Evolutionary conservation across 2,888 invertebrate genomes (phyloP).

Genomic region (Tipula confusa): DNA sequence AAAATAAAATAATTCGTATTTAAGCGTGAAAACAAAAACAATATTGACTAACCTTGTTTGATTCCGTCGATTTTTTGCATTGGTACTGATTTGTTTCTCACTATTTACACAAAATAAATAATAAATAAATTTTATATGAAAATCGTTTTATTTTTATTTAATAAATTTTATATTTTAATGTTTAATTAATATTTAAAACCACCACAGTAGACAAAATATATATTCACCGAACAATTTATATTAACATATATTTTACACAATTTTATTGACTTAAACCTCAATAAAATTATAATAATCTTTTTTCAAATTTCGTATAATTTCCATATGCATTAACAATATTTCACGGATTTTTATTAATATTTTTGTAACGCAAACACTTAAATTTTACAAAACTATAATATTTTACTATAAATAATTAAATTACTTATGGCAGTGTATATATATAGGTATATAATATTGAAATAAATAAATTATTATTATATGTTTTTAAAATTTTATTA

Average conservation of each 20-base stretch:
- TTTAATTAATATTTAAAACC: background rate
- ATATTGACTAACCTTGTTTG: conserved; percentile 31
- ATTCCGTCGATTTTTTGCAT: conserved; percentile 32
- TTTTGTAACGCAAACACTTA: background rate
- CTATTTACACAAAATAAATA: conserved; percentile 26
- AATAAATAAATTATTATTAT: background rate
- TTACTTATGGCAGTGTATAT: background rate
- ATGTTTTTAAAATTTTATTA: background rate
- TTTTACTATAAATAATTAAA: background rate
- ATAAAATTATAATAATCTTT: background rate
- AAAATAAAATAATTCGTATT: background rate
- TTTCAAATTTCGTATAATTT: background rate
- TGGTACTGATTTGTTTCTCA: conserved; percentile 26
- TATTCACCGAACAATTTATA: background rate
- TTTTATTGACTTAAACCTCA: conserved; percentile 3
- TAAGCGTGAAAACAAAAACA: background rate
- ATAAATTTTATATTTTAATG: background rate
- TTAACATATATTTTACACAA: background rate
- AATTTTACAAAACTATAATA: background rate
- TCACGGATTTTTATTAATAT: too few relatives aligned
- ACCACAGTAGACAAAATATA: background rate
- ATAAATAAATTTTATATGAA: background rate
- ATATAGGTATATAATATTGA: background rate
- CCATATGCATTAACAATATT: background rate
- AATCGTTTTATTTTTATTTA: conserved; percentile 20